Conservation (phyloP, 2,888 invertebrate genomes). For the Habrosyne pyritoides region DNA sequence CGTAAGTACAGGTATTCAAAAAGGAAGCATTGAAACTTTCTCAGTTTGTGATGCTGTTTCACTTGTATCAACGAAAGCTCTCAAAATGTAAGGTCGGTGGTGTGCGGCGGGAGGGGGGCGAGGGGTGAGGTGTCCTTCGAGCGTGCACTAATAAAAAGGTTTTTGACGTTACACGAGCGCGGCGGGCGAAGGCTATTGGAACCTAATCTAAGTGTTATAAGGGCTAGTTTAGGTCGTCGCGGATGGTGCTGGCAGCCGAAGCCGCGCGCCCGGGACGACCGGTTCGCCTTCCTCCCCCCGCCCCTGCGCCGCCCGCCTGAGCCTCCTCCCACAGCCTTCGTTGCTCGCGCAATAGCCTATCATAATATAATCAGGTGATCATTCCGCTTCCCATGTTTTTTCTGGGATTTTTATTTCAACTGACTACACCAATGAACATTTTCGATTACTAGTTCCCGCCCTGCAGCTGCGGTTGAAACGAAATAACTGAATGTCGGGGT, state of each 20-base stretch:
- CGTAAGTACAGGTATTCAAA: neutral
- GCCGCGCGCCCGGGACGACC: conserved; percentile 38
- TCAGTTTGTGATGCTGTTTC: conserved; percentile 15
- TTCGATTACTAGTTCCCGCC: too few species aligned
- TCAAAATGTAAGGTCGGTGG: conserved; percentile 23
- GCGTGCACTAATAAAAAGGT: conserved; percentile 59
- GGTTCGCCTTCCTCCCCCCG: conserved; percentile 38
- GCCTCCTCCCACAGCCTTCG: conserved; percentile 17
- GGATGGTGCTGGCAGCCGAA: conserved; percentile 20
- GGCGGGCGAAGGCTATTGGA: conserved; percentile 18
- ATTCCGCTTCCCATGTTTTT: conserved; percentile 23
- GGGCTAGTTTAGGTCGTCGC: conserved; percentile 28
- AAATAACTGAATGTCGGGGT: too few species aligned
- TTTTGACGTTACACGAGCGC: conserved; percentile 48
- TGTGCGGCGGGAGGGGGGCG: conserved; percentile 25
- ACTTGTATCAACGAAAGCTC: conserved; percentile 31
- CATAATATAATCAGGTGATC: conserved; percentile 50
- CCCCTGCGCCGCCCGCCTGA: conserved; percentile 21
- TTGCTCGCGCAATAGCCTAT: conserved; percentile 19
- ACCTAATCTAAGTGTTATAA: conserved; percentile 31
- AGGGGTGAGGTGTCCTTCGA: conserved; percentile 48
- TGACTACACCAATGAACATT: too few species aligned
- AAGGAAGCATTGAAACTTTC: neutral
- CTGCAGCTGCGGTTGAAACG: too few species aligned
- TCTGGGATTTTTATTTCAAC: neutral